Conservation (phyloP, 2,888 invertebrate genomes). For the Thecocarcelia acutangulata region DNA sequence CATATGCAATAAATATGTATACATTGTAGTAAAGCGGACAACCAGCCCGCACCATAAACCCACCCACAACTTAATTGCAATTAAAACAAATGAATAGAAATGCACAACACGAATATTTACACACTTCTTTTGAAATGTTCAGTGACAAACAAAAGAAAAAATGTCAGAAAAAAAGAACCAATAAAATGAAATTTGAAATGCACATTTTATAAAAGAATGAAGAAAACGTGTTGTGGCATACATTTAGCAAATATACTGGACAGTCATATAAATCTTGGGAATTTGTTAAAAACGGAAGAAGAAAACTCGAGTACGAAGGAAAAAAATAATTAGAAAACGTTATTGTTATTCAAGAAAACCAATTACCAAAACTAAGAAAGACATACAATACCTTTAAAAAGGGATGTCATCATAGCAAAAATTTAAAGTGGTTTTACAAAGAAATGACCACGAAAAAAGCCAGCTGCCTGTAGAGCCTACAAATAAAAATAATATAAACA, state of each 20-base stretch:
- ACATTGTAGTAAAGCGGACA: not conserved
- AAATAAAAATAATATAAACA: too few relatives aligned
- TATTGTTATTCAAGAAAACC: too few relatives aligned
- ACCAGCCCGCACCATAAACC: conserved; percentile 5
- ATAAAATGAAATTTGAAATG: not conserved
- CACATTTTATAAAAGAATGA: conserved; percentile 21
- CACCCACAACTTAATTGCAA: conserved; percentile 58
- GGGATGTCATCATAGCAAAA: too few relatives aligned
- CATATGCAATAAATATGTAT: not conserved
- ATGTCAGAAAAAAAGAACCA: conserved; percentile 12
- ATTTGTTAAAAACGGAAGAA: too few relatives aligned
- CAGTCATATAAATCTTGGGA: not conserved
- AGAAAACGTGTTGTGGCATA: conserved; percentile 69
- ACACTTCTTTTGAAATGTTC: conserved; percentile 3
- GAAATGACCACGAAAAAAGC: too few relatives aligned
- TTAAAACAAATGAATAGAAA: conserved; percentile 57
- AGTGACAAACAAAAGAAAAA: conserved; percentile 26
- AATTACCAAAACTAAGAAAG: too few relatives aligned
- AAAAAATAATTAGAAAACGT: too few relatives aligned
- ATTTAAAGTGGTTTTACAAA: too few relatives aligned
- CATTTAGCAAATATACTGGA: conserved; percentile 53
- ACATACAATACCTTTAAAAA: too few relatives aligned
- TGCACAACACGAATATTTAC: conserved; percentile 50
- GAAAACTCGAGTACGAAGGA: too few relatives aligned
- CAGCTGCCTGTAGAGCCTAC: too few relatives aligned